Conservation (phyloP, 2,797 vertebrate genomes). For the Oryzias sinensis region DNA sequence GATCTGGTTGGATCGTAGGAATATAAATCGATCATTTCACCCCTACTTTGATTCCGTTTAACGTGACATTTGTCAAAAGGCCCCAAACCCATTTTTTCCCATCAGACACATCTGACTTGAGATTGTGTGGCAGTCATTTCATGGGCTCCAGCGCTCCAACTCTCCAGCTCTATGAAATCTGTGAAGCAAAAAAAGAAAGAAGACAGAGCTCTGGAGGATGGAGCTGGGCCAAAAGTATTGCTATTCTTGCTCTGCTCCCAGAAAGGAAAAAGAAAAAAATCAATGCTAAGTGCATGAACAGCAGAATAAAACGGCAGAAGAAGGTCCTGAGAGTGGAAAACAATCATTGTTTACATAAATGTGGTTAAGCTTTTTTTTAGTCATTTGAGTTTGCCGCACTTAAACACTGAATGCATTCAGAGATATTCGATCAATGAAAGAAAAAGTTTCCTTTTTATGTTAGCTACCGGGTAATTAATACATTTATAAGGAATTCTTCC, state of each 20-base stretch:
- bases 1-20: too few relatives aligned
- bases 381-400: slow-evolving; percentile 1
- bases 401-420: slow-evolving; percentile 1
- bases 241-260: slow-evolving; percentile 10
- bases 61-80: slow-evolving; percentile 11
- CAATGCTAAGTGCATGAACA: slow-evolving; percentile 48
- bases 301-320: slow-evolving; percentile 48
- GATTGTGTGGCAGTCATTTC: slow-evolving; percentile 34
- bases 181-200: slow-evolving; percentile 25
- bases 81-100: slow-evolving; percentile 18
- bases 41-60: neutral
- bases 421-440: neutral
- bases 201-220: slow-evolving; percentile 23
- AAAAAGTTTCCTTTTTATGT: neutral
- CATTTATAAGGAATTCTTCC: too few relatives aligned
- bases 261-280: slow-evolving; percentile 32
- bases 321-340: slow-evolving; percentile 23
- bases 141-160: slow-evolving; percentile 30
- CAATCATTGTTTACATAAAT: slow-evolving; percentile 33
- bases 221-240: slow-evolving; percentile 35
- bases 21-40: too few relatives aligned
- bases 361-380: slow-evolving; percentile 22
- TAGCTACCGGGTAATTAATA: neutral
- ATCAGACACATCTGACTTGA: slow-evolving; percentile 30
- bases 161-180: slow-evolving; percentile 31